These are phyloP conservation scores for Pavo muticus DNA, from an alignment of 2,113 vertebrate species.

Conservation along the genomic window DNA sequence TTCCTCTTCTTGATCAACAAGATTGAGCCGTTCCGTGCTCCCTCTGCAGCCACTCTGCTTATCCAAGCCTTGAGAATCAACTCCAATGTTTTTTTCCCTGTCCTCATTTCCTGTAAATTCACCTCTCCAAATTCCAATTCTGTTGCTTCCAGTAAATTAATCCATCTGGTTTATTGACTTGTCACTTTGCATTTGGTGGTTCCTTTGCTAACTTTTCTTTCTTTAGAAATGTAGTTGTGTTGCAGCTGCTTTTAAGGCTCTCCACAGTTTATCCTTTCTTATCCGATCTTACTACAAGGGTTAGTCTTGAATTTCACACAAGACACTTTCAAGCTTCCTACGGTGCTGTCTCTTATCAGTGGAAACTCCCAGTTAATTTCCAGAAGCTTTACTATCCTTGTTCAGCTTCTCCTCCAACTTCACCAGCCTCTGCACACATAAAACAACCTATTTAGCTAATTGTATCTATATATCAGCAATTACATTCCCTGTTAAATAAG, in stretches of 20 bases:
- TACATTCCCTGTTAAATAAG: not conserved
- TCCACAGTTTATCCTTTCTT: not conserved
- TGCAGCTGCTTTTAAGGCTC: not conserved
- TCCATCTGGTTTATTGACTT: not conserved
- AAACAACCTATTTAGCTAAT: not conserved
- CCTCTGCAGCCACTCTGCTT: not conserved
- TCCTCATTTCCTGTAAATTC: conserved; percentile 5
- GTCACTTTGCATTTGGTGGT: not conserved
- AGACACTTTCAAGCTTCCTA: not conserved
- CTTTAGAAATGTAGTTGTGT: not conserved
- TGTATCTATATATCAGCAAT: not conserved
- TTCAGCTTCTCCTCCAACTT: not conserved
- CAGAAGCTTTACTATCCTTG: not conserved
- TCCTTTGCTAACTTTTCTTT: not conserved
- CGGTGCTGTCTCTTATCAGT: not conserved
- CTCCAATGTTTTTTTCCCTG: not conserved
- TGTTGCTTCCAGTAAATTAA: not conserved
- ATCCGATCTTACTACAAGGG: not conserved
- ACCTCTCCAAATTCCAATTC: not conserved
- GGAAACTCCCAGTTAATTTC: not conserved
- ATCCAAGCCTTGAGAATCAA: not conserved
- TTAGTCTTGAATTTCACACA: not conserved
- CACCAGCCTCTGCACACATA: fast-evolving
- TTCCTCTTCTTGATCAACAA: not conserved
- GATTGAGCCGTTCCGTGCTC: too few species aligned